Evolutionary conservation across 2,888 invertebrate genomes (phyloP), one percentile per base, ranked within the genome.

Genomic region (Xestobium rufovillosum): DNA sequence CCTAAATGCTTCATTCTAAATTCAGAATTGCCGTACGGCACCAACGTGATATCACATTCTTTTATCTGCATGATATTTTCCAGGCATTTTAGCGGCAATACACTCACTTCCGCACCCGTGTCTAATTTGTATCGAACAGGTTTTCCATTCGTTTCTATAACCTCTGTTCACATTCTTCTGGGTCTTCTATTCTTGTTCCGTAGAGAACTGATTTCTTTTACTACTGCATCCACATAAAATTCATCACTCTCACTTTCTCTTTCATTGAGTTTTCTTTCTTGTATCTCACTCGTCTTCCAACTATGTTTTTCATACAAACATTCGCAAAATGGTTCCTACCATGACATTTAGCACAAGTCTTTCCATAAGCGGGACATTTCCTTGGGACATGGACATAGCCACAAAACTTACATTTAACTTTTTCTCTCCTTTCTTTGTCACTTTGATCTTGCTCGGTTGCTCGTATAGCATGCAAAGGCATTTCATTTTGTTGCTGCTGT

Each of bases 401-500:
- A 33, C 32, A 36, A 13, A 11, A 32, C 25, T 31, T 16, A 34
- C 32, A 34, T 9, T 14, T 27, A 11, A 9, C 27, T 4, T 9
- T 29, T 27, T 9, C 11, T 4, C 14, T 8, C 9, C 10, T 12
- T 27, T 8, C 4, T 8, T 9, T 29, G 4, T n/a, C 8, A 8
- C 10, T 29, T 14, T 4, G n/a, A 4, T 27, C 27, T 27, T 33
- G 33, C n/a, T n/a, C n/a, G n/a, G n/a, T n/a, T n/a, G n/a, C n/a
- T n/a, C n/a, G n/a, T n/a, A 10, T 33, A 35, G 3, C 6, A 14
- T 23, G 17, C n/a, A 35, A 23, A 16, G 32, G 32, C 33, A 26
- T 17, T 19, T 42, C 44, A 38, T 14, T 28, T 19, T n/a, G n/a
- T n/a, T n/a, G n/a, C n/a, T n/a, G n/a, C n/a, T 50, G 42, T 16